Evolutionary conservation across 2,797 vertebrate species (phyloP), one percentile per base, ranked within the genome.

Genomic region (Epinephelus coioides): DNA sequence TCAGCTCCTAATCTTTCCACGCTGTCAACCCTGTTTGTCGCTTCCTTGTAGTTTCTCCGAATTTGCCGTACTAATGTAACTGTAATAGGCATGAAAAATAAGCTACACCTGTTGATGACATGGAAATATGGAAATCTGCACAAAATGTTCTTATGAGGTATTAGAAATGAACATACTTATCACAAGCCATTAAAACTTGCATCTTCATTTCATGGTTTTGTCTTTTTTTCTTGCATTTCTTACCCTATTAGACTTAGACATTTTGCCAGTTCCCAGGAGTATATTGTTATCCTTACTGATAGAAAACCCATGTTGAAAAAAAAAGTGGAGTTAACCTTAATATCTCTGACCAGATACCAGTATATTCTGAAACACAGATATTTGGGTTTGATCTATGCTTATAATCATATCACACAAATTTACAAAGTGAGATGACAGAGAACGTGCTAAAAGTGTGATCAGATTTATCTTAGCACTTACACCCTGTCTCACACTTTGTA

Each of bases 21-120:
- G 82, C 62, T 61, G 80, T 79, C 79, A 68, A 54, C 23, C 63
- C 60, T 17, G 86, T 83, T 83, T 88, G 66, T 83, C 61, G 83
- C 38, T 4, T 76, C 34, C 34, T 34, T 34, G 34, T 34, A 34
- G 61, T 55, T 76, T 34, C 21, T 66, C 34, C 17, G 23, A 70
- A 85, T 34, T 34, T 34, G 6, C 34, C 6, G 2, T 34, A 34
- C 34, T 8, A 34, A 34, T 34, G 34, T 34, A 18, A 69, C 21
- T n/a, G 68, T 47, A 38, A 69, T 75, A 2, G 21, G 44, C 55
- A 25, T 55, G 27, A 47, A 17, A 5, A 17, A 34, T 34, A 34
- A 46, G 38, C 53, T 60, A 18, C 18, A 76, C 63, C 46, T 73
- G 66, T 53, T 27, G 18, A 72, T 64, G 81, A 69, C 9, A 30